Evolutionary conservation across 2,113 vertebrate genomes (phyloP), one percentile per base, ranked within the genome.

Genomic region (Chaetops frenatus): DNA sequence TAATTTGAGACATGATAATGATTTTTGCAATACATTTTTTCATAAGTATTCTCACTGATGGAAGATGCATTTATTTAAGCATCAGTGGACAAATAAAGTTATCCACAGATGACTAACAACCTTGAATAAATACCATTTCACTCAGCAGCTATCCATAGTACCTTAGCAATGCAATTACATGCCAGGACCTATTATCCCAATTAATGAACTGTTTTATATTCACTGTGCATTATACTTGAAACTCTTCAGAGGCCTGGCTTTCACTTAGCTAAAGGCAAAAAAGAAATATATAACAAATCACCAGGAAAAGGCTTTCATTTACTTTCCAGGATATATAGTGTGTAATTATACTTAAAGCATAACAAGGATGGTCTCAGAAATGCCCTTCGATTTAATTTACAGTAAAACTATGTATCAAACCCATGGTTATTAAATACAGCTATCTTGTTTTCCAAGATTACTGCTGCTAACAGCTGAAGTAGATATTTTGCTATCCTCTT

Each of bases 191-290:
- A 98, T 98, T 98, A 98, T 98, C 97, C 97, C 98, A 98, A 98
- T 98, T 98, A 98, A 98, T 98, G 98, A 96, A 98, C 97, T 98
- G 98, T 98, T 98, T 98, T 98, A 98, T 98, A 98, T 98, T 98
- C 97, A 97, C 89, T 96, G 91, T 97, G 97, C 97, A 97, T 97
- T 98, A 96, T 97, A 97, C 94, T 97, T 96, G 95, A 97, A 98
- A 98, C 94, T 94, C 96, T 98, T 98, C 97, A 94, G 97, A 97
- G 96, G 90, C 76, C 91, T 96, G 95, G 97, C 91, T 96, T 98
- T 97, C 97, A 94, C 88, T 94, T 97, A 96, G 95, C 97, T 97
- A 96, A 81, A 97, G 97, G 97, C 96, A 97, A 96, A 97, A 94
- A 95, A 97, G 84, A 97, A 97, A 97, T 96, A 86, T 97, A 94